phyloP scores from a whole-genome alignment of 2,888 invertebrate genomes.

The Marasmarcha lunaedactyla region DNA sequence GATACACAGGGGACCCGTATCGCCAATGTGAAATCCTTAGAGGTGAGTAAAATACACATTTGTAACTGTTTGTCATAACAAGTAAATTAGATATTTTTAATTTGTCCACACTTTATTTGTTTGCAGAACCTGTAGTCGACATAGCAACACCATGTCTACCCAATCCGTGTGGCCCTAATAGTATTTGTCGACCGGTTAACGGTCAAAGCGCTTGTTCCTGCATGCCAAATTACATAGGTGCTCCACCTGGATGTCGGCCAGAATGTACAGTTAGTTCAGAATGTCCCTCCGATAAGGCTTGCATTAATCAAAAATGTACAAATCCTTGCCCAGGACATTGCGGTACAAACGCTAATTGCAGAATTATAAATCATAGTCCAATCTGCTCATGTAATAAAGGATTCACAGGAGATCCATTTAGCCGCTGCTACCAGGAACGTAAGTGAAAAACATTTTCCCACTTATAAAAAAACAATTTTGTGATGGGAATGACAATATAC shows the following conservation, averaged over 20 bases:
- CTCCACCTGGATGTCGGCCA: constrained; percentile 82
- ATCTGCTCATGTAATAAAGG: constrained; percentile 77
- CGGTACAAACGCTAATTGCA: constrained; percentile 76
- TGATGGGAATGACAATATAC: background rate
- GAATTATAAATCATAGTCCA: constrained; percentile 83
- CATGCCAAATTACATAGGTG: constrained; percentile 76
- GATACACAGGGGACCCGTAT: constrained; percentile 82
- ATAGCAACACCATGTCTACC: constrained; percentile 73
- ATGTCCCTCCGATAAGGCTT: constrained; percentile 78
- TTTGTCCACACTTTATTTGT: no score
- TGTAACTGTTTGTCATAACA: no score
- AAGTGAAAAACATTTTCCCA: no score
- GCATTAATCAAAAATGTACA: constrained; percentile 80
- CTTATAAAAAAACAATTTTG: background rate
- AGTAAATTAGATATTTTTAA: no score
- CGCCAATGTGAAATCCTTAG: constrained; percentile 60
- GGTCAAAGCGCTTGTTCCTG: constrained; percentile 83
- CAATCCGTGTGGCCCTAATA: constrained; percentile 82
- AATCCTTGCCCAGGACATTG: constrained; percentile 83
- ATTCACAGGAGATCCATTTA: constrained; percentile 78
- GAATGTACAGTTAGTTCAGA: constrained; percentile 84
- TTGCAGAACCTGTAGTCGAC: constrained; percentile 42
- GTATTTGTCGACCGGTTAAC: constrained; percentile 78
- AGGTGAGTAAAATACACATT: constrained; percentile 25
- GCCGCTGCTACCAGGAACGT: constrained; percentile 71